These are phyloP conservation scores for Plebejus anna DNA, from an alignment of 2,888 invertebrate genomes.

Conservation along the genomic window DNA sequence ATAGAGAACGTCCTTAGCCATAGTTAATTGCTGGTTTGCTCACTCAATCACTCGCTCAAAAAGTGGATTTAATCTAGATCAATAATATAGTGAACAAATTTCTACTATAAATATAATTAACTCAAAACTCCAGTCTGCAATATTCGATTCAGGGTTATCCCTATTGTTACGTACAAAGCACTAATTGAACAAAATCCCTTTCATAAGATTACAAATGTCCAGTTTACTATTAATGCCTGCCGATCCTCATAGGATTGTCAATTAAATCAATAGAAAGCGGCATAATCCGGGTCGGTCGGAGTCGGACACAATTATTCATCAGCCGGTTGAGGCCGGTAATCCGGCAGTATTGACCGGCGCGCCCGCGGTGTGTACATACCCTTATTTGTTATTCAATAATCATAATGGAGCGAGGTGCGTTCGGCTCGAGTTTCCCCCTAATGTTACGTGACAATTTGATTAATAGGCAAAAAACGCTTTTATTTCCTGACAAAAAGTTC, in stretches of 20 bases:
- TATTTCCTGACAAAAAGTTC: slow-evolving; percentile 15
- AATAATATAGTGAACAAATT: neutral
- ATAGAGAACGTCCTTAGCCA: too few relatives aligned
- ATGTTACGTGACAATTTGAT: slow-evolving; percentile 25
- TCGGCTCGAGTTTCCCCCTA: slow-evolving; percentile 12
- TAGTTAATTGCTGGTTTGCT: too few relatives aligned
- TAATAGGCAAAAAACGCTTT: slow-evolving; percentile 23
- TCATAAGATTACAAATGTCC: slow-evolving; percentile 52
- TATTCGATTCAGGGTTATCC: neutral
- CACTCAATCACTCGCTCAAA: too few relatives aligned
- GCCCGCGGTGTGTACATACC: slow-evolving; percentile 39
- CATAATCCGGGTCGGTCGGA: slow-evolving; percentile 64
- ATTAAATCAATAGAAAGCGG: slow-evolving; percentile 74
- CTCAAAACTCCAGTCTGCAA: neutral
- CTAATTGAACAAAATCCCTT: slow-evolving; percentile 38
- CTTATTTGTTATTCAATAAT: slow-evolving; percentile 33
- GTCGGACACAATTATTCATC: slow-evolving; percentile 76
- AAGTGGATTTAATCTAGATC: neutral
- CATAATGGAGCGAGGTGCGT: slow-evolving; percentile 29
- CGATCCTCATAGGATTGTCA: slow-evolving; percentile 75
- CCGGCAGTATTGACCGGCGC: slow-evolving; percentile 66
- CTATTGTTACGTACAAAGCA: slow-evolving; percentile 1
- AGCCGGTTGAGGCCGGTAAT: slow-evolving; percentile 69
- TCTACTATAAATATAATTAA: neutral
- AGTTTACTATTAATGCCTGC: slow-evolving; percentile 65